Conservation (phyloP, 1,140 invertebrate species). For the Sipha flava region DNA sequence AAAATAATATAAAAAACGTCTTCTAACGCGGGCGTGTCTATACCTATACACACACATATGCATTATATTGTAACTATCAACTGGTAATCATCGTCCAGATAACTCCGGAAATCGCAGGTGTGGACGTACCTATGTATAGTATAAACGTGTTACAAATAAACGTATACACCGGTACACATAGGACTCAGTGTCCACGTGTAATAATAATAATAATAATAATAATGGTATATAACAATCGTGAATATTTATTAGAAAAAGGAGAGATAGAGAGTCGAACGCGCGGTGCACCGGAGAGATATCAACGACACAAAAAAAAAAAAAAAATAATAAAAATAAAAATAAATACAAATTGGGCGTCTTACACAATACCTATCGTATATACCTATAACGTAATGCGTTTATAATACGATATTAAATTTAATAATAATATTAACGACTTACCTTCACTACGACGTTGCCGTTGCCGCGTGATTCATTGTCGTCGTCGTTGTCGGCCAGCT, state of each 20-base stretch:
- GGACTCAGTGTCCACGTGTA: neutral
- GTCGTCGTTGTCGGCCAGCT: neutral
- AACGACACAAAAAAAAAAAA: neutral
- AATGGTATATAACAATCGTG: neutral
- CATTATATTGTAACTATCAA: slow-evolving; percentile 15
- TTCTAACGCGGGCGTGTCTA: neutral
- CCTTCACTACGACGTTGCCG: neutral
- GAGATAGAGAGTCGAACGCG: neutral
- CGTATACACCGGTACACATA: neutral
- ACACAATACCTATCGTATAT: neutral
- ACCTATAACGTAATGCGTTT: neutral
- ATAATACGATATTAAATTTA: slow-evolving; percentile 5
- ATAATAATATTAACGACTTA: neutral
- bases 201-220: neutral
- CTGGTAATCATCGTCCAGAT: slow-evolving; percentile 16
- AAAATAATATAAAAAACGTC: neutral
- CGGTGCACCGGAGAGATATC: neutral
- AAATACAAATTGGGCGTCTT: slow-evolving; percentile 3
- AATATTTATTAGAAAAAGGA: slow-evolving; percentile 26
- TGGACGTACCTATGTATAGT: neutral
- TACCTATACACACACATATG: no score
- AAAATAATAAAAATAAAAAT: no score
- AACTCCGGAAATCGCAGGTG: slow-evolving; percentile 19
- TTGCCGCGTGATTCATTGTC: neutral
- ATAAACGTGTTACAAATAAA: no score